Percentiles rank a stretch among this genome's conserved stretches.
These are phyloP conservation scores for Acleris emargana DNA, from an alignment of 2,888 invertebrate genomes.

Conservation along the genomic window DNA sequence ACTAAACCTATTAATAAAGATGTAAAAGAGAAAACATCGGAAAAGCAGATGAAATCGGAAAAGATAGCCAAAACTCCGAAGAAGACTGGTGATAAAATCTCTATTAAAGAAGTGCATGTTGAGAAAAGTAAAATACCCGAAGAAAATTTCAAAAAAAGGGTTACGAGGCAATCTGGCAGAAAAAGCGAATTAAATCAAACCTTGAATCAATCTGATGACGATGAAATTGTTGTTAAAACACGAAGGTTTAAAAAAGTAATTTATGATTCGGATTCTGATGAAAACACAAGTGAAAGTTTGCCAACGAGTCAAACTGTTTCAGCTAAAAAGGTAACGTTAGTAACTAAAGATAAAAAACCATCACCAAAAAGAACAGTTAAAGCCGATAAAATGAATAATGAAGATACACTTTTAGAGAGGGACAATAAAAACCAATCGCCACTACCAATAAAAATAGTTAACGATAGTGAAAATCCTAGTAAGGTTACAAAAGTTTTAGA, in stretches of 20 bases:
- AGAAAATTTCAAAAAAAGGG: constrained; percentile 43
- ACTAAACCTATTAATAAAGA: constrained; percentile 32
- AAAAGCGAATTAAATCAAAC: constrained; percentile 42
- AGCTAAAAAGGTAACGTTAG: constrained; percentile 4
- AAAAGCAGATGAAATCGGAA: constrained; percentile 31
- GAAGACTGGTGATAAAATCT: constrained; percentile 13
- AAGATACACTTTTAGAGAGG: neutral
- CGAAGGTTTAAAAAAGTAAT: constrained; percentile 54
- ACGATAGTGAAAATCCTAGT: neutral
- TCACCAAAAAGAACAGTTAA: no score
- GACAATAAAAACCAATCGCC: constrained; percentile 1
- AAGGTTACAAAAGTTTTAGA: no score
- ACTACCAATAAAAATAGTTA: neutral
- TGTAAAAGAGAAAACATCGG: constrained; percentile 35
- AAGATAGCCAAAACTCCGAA: constrained; percentile 17
- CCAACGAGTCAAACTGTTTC: constrained; percentile 29
- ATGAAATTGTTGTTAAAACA: constrained; percentile 39
- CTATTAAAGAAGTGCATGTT: constrained; percentile 3
- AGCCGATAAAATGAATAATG: no score
- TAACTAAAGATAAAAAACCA: no score
- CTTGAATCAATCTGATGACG: constrained; percentile 21
- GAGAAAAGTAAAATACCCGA: constrained; percentile 11
- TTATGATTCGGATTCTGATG: constrained; percentile 61
- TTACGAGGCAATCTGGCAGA: constrained; percentile 53
- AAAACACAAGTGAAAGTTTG: constrained; percentile 21